Base-by-base conservation (phyloP, 2,797 vertebrate genomes). In the Synanceia verrucosa region DNA sequence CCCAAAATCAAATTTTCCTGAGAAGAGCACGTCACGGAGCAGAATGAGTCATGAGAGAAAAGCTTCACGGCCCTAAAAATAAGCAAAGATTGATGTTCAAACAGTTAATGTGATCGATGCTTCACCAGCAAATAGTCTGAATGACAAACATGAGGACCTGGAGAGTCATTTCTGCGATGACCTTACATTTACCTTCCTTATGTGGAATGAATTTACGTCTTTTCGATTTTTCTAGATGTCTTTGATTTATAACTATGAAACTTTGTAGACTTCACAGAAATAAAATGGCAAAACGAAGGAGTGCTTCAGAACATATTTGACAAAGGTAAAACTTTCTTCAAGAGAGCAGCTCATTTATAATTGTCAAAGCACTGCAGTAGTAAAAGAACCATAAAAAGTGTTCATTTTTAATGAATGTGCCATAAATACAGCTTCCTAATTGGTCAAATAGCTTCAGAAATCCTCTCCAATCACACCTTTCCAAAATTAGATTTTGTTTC, bases 1-100 rank as follows among this genome's bases (percentile, higher is more conserved):
- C 74, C 76, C 60, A 57, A 83, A 91, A 91, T 88, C 61, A 36
- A 80, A 88, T 78, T 86, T 88, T 79, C 68, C 67, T 52, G 31
- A 76, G 70, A 59, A 57, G 58, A 84, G 47, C 36, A 21, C 57
- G 52, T 82, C 79, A 85, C 29, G 31, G 46, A 84, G 73, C 39
- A 53, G 74, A 74, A 56, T 90, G 84, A 81, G 73, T 87, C 82
- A 89, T 70, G 48, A 73, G 52, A 80, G 2, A 46, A 76, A 82
- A 55, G 18, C 65, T 52, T 71, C 50, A 64, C 50, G 0, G 41
- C 26, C 60, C 41, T 34, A 13, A 68, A 73, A 75, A 75, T 71
- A 76, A 73, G 70, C 55, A 56, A 78, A 82, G 85, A 89, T 83
- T 73, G 77, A 86, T 89, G 83, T 34, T 70, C 51, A 48, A 46